phyloP scores from a whole-genome alignment of 2,113 vertebrate species.

The Brachypodius melanocephalos region DNA sequence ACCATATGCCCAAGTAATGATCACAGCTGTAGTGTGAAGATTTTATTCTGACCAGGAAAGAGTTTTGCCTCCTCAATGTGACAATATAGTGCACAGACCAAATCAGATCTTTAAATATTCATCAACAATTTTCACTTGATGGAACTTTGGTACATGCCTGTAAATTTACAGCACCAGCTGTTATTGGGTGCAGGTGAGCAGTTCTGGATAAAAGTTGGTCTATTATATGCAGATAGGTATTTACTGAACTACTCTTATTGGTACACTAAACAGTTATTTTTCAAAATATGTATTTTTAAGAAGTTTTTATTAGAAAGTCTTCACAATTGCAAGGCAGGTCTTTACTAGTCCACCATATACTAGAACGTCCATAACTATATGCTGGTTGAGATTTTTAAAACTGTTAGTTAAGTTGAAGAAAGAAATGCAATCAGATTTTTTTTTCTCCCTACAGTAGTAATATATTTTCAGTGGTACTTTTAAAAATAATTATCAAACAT shows the following conservation, averaged over 20 bases:
- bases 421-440: background rate
- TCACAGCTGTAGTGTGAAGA: background rate
- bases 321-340: background rate
- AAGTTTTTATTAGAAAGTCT: background rate
- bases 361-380: background rate
- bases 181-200: background rate
- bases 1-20: background rate
- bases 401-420: background rate
- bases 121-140: background rate
- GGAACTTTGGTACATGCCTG: background rate
- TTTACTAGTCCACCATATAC: background rate
- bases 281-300: background rate
- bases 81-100: background rate
- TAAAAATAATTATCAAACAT: background rate
- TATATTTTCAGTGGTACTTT: background rate
- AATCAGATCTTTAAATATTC: background rate
- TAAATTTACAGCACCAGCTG: background rate
- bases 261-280: background rate
- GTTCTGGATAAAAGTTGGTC: background rate
- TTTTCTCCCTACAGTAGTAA: background rate
- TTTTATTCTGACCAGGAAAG: background rate
- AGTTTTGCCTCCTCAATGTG: background rate
- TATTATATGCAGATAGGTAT: background rate
- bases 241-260: background rate
- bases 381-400: background rate